Evolutionary conservation across 2,888 invertebrate genomes (phyloP), one percentile per base, ranked within the genome.

Genomic region (Eurois occulta): DNA sequence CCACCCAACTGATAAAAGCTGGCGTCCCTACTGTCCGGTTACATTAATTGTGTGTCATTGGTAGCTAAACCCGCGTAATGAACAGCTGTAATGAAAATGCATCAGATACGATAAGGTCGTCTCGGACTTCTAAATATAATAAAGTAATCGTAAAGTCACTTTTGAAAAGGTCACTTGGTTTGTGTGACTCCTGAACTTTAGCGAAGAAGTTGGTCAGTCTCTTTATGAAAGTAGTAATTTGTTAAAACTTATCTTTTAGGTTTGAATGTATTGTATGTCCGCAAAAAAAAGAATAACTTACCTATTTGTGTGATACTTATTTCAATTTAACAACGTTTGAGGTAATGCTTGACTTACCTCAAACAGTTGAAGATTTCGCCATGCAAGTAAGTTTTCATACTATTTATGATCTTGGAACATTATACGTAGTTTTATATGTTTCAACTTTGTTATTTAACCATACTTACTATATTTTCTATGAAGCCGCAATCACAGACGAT

Each of bases 71-170:
- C 80, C 68, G 70, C 81, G 79, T 81, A 88, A 88, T 84, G 80
- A 88, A 88, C 83, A 83, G 80, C 84, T 83, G 80, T 87, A 88
- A 88, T 88, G 87, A 75, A 87, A 87, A 88, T 81, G 83, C 83
- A 87, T 88, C 86, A 75, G 79, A 77, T 78, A 77, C 80, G 64
- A 75, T 85, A 84, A 84, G 72, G 80, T 81, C 72, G 73, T n/a
- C n/a, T n/a, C n/a, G n/a, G n/a, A 72, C 74, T 65, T 68, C 76
- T 77, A 73, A 75, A 82, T 79, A 71, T 78, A 71, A 71, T 73
- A 70, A 86, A 62, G 62, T 41, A 46, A 75, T 75, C 83, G 67
- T 86, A 62, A 78, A 70, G 35, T 67, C 13, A 18, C 32, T 55
- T 69, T 69, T 86, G 70, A 68, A 86, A 86, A 83, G 75, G 86